phyloP scores from a whole-genome alignment of 92 coral and sea anemone species.

The Epizoanthus scotinus region DNA sequence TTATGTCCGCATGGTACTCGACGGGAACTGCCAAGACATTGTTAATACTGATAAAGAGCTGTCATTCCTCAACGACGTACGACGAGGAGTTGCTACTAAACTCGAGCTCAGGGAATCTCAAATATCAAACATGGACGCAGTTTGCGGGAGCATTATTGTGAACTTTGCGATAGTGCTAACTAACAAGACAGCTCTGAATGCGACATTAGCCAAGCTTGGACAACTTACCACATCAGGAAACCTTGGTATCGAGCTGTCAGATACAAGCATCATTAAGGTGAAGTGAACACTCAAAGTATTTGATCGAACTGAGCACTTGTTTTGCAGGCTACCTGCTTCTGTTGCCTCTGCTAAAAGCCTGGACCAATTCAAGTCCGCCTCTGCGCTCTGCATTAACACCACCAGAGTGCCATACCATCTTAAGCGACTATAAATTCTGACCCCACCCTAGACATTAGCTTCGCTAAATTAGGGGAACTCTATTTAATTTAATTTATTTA shows the following conservation, averaged over 20 bases:
- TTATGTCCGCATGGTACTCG: constrained; percentile 30
- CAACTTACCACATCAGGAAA: constrained; percentile 26
- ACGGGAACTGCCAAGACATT: constrained; percentile 31
- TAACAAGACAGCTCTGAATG: constrained; percentile 35
- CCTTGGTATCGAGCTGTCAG: constrained; percentile 15
- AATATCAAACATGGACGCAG: constrained; percentile 39
- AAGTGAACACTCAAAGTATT: too few relatives aligned
- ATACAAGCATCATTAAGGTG: constrained; percentile 24
- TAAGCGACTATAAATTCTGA: too few relatives aligned
- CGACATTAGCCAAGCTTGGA: constrained; percentile 4
- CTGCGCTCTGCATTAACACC: too few relatives aligned
- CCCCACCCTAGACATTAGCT: too few relatives aligned
- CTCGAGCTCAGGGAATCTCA: constrained; percentile 20
- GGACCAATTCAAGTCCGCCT: too few relatives aligned
- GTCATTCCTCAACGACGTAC: constrained; percentile 36
- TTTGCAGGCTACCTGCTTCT: too few relatives aligned
- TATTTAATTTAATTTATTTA: too few relatives aligned
- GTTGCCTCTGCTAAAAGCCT: too few relatives aligned
- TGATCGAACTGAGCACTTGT: too few relatives aligned
- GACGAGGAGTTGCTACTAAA: constrained; percentile 31
- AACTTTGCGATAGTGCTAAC: constrained; percentile 44
- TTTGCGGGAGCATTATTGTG: constrained; percentile 55
- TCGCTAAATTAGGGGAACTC: too few relatives aligned
- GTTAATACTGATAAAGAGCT: constrained; percentile 36
- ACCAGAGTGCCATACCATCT: too few relatives aligned